Evolutionary conservation across 2,113 vertebrate species (phyloP), one percentile per base, ranked within the genome.

Genomic region (Centrocercus urophasianus): DNA sequence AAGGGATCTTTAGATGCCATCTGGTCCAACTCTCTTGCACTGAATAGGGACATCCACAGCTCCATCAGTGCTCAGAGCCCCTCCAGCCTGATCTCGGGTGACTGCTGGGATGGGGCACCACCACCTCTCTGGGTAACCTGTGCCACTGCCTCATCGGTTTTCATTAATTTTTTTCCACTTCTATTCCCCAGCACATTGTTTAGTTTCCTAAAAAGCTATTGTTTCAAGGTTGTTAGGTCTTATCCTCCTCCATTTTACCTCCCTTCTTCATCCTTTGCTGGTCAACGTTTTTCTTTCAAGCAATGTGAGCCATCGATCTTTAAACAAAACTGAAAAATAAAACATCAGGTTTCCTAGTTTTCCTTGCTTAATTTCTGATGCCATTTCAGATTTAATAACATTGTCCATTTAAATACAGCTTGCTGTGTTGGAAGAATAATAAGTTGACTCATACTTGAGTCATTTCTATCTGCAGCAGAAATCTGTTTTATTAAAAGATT

Each of bases 381-480:
- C 7, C 8, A 43, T 82, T 72, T 78, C 64, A 76, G n/a, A 56
- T 27, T 86, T 90, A 67, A 77, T 6, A 3, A 48, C 74, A 8
- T 12, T 56, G 36, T 34, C 40, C 21, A 77, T 69, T 76, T 88
- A 80, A 90, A 56, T 56, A 59, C n/a, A 74, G 11, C 32, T 86
- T 81, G 61, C 22, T 84, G 6, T 65, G 21, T 18, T 57, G 69
- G 77, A 57, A 86, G 57, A 81, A 86, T 7, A 81, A 30, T 50
- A 72, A 11, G 19, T 87, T 89, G 94, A 75, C 63, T 92, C 61
- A 59, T 27, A 65, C 52, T 89, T 92, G 71, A 95, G 83, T 86
- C 3, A 89, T 84, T 93, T 92, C 30, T 61, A 8, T 84, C 59
- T 54, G 59, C 34, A 86, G 40, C 21, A 82, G 73, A 65, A 61